Base-by-base conservation (phyloP, 2,113 vertebrate genomes). In the Datnioides undecimradiatus region DNA sequence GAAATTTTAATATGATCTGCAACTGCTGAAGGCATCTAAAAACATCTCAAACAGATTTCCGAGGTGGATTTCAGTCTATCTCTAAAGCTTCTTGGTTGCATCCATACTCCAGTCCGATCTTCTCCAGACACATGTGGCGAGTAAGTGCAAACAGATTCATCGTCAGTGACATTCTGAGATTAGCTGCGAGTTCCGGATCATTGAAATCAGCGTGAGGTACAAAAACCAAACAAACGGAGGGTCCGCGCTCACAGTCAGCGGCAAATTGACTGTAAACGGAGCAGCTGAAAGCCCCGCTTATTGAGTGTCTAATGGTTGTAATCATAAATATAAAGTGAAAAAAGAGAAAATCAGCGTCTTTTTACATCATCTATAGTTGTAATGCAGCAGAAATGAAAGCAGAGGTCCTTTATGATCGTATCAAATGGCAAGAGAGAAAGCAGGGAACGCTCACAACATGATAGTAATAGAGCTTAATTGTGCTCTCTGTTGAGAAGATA, bases 391-490 rank as follows among this genome's bases (percentile, higher is more conserved):
- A 25, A 21, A 43, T 14, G 16, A 14, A 31, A 40, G 31, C 8
- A 14, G 11, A 51, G 6, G 66, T 68, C 21, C 17, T 77, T 72
- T 54, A 57, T 82, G 31, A 34, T 45, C 7, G 6, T 52, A 27
- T 72, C 33, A 54, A 43, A 73, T 8, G 23, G 33, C 64, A 48
- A 57, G 57, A 68, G 46, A n/a, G n/a, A n/a, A n/a, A n/a, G n/a
- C 51, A 52, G 57, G 12, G 19, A 23, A 54, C 40, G 10, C 49
- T 66, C 80, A 86, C 70, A 74, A 60, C 60, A 40, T 76, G 73
- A 57, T 60, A 70, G 73, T 90, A 85, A 93, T 85, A 89, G 41
- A 19, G 48, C 52, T 80, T 89, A 88, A 91, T 91, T 88, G 83
- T 81, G 84, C 88, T 87, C 73, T 72, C 76, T 84, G 86, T 88